phyloP scores from a whole-genome alignment of 2,888 invertebrate species.

The Epirrhoe tristata region DNA sequence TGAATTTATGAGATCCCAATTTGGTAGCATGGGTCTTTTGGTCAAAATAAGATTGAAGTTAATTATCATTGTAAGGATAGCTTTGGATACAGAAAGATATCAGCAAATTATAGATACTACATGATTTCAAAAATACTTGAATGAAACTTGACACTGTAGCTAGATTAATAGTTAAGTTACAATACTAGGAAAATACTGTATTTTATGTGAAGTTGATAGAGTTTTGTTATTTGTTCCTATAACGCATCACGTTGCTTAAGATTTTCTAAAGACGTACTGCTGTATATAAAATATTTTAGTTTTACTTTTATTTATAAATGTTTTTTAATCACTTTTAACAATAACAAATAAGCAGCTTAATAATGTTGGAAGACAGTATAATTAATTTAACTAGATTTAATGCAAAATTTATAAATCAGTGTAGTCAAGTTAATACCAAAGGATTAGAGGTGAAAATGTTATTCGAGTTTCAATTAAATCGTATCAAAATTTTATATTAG shows the following conservation, averaged over 20 bases:
- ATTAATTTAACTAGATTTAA: slow-evolving; percentile 25
- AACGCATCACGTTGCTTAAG: slow-evolving; percentile 53
- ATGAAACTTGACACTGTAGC: slow-evolving; percentile 22
- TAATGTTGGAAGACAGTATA: slow-evolving; percentile 12
- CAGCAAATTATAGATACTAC: background rate
- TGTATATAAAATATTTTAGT: slow-evolving; percentile 40
- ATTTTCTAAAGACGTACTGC: slow-evolving; percentile 53
- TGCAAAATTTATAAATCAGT: slow-evolving; percentile 35
- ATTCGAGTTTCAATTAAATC: slow-evolving; percentile 39
- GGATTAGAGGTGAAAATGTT: slow-evolving; percentile 39
- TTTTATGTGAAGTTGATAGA: slow-evolving; percentile 13
- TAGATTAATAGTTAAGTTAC: slow-evolving; percentile 9
- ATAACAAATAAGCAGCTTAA: slow-evolving; percentile 32
- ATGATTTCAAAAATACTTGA: background rate
- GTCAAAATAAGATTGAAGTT: slow-evolving; percentile 24
- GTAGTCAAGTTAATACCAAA: slow-evolving; percentile 47
- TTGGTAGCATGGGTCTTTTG: slow-evolving; percentile 11
- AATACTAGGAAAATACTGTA: background rate
- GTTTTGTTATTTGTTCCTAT: slow-evolving; percentile 30
- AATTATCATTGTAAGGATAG: slow-evolving; percentile 12
- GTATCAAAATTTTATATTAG: slow-evolving; percentile 27
- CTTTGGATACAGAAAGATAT: slow-evolving; percentile 11
- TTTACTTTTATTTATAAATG: slow-evolving; percentile 8
- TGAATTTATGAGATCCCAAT: background rate
- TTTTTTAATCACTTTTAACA: slow-evolving; percentile 2